Base-by-base conservation (phyloP, 2,113 vertebrate genomes). In the Dasyurus viverrinus region DNA sequence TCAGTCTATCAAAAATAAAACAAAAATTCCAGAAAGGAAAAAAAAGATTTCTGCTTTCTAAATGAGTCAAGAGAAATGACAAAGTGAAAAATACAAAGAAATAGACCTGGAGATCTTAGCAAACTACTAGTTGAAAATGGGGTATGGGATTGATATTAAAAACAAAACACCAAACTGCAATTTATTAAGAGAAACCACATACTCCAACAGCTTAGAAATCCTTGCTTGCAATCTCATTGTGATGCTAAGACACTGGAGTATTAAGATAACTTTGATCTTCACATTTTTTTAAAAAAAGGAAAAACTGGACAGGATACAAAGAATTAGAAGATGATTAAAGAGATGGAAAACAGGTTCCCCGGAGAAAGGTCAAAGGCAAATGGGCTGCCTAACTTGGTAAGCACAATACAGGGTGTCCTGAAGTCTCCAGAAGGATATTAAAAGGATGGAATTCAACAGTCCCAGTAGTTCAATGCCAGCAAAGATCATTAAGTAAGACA, bases 401-500 rank as follows among this genome's bases (percentile, higher is more conserved):
- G 89, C 93, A 0, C 30, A 47, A 54, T 89, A 92, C 90, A 95
- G 55, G 91, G 94, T 27, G 50, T 68, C 60, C 60, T 68, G 60
- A 94, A 93, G 46, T 23, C 11, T 26, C 53, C 60, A 68, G 94
- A 93, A 91, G 60, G 8, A 91, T 92, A 53, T 23, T 91, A 55
- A 2, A 91, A 93, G 50, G 92, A 60, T 26, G 10, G 53, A 91
- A 47, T 26, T 48, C 9, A 76, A 30, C 53, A 24, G n/a, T 30
- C 94, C 30, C 30, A 68, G 89, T 47, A 54, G 36, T 94, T 76
- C 55, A 27, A 89, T 89, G 91, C 90, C 54, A 76, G 27, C 60
- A 68, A 68, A 94, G 91, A 94, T 91, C 93, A 95, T 54, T 90
- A 94, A 91, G 57, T 47, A 96, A 97, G 50, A 92, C 47, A 9